Percentiles rank a stretch among this genome's conserved stretches.
Conservation (phyloP, 1,140 invertebrate genomes). For the Habropoda laboriosa region DNA sequence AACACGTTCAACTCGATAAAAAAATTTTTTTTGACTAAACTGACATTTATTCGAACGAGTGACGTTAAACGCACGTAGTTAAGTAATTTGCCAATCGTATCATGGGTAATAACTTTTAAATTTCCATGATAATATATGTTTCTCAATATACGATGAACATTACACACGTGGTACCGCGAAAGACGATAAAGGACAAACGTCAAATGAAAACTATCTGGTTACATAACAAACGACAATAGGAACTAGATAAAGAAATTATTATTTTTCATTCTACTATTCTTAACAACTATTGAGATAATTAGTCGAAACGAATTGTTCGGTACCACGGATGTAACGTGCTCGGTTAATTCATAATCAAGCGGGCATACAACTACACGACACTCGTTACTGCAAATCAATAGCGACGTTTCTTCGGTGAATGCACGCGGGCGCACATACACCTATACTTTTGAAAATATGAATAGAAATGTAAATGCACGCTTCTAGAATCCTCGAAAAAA, state of each 20-base stretch:
- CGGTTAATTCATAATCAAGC: slow-evolving; percentile 5
- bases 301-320: not conserved
- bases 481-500: not conserved
- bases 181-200: not conserved
- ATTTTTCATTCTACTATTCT: too few species aligned
- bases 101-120: too few species aligned
- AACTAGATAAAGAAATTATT: not conserved
- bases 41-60: not conserved
- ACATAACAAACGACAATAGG: not conserved
- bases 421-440: not conserved
- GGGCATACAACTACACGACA: not conserved
- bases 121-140: not conserved
- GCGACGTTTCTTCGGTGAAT: not conserved
- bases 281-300: not conserved
- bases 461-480: too few species aligned
- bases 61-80: not conserved
- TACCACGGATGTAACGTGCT: not conserved
- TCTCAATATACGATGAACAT: too few species aligned
- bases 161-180: not conserved
- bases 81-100: not conserved
- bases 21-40: not conserved
- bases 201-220: not conserved
- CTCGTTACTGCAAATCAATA: slow-evolving; percentile 24
- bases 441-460: not conserved
- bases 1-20: too few species aligned